A percentile compares a stretch with the other conserved stretches of the same genome.
Evolutionary conservation across 2,888 invertebrate species (phyloP).

Genomic region (Amorpha juglandis): DNA sequence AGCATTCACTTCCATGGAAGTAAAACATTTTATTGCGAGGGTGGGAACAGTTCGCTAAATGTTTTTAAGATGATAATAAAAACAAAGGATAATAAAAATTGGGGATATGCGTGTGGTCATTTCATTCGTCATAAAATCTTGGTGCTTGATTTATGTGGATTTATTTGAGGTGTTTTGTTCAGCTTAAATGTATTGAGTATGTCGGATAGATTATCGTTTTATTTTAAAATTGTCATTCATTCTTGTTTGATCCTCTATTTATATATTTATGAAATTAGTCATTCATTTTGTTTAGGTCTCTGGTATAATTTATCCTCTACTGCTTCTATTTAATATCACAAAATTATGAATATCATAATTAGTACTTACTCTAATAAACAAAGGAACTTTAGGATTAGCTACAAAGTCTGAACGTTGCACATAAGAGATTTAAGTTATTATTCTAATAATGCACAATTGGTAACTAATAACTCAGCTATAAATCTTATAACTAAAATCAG

Average conservation of each 20-base stretch:
- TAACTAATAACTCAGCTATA: no score
- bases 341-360: no score
- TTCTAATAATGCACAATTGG: no score
- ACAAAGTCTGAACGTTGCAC: no score
- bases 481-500: no score
- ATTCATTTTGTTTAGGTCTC: no score
- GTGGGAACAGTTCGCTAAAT: slow-evolving; percentile 41
- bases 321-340: no score
- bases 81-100: slow-evolving; percentile 46
- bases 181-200: not conserved
- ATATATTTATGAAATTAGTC: no score
- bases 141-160: not conserved
- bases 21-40: slow-evolving; percentile 48
- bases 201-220: not conserved
- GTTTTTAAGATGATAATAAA: slow-evolving; percentile 52
- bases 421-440: no score
- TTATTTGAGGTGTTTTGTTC: slow-evolving; percentile 8
- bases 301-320: no score
- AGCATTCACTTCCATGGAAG: slow-evolving; percentile 46
- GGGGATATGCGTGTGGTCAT: slow-evolving; percentile 36
- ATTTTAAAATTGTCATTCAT: not conserved
- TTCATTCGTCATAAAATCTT: slow-evolving; percentile 41
- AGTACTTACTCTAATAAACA: no score
- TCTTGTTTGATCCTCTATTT: not conserved
- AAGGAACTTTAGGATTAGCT: no score